Conservation (phyloP, 1,140 invertebrate species). For the Bombus difficillimus region DNA sequence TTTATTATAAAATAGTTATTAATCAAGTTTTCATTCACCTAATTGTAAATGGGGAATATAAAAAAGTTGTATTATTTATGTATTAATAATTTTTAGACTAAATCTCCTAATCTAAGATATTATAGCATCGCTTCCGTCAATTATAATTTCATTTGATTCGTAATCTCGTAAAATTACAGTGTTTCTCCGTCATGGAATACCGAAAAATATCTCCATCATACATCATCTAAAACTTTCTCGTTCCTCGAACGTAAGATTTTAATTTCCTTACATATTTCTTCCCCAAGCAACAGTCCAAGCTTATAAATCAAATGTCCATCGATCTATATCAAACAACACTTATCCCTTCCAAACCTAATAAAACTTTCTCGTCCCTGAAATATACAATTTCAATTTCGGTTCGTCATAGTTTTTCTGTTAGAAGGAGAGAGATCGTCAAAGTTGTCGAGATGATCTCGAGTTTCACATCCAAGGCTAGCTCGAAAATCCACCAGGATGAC, state of each 20-base stretch:
- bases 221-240: no score
- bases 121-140: no score
- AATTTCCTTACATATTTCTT: background rate
- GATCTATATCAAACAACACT: background rate
- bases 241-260: no score
- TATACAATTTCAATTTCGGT: background rate
- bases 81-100: no score
- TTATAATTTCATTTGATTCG: no score
- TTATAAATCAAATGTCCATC: background rate
- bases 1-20: no score
- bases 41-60: background rate
- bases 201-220: no score
- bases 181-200: no score
- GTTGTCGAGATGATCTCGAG: background rate
- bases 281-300: background rate
- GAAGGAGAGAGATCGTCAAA: background rate
- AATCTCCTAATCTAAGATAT: no score
- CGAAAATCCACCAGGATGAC: conserved; percentile 10
- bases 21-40: background rate
- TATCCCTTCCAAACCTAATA: background rate
- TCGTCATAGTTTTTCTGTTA: background rate
- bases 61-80: no score
- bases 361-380: background rate
- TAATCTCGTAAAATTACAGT: no score
- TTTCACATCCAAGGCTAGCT: background rate